Conservation (phyloP, 1,140 invertebrate species). For the Drosophila bipectinata region DNA sequence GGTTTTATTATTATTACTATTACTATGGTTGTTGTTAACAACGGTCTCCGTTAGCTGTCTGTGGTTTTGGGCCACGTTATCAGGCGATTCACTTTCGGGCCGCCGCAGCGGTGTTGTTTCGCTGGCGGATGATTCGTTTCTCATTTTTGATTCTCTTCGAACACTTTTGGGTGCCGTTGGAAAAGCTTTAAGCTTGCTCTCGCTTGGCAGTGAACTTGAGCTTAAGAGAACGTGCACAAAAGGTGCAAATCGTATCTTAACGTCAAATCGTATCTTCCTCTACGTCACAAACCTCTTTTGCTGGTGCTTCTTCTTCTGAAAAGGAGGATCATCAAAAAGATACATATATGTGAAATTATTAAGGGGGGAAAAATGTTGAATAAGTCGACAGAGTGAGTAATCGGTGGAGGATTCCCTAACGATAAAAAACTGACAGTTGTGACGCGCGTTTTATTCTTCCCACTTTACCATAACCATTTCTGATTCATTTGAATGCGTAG, state of each 20-base stretch:
- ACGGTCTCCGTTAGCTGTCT: conserved; percentile 16
- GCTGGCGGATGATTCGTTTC: conserved; percentile 72
- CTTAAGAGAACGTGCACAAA: conserved; percentile 11
- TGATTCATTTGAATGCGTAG: conserved; percentile 2
- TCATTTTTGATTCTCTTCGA: conserved; percentile 61
- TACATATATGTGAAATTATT: conserved; percentile 11
- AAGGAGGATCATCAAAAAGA: conserved; percentile 9
- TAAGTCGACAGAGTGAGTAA: conserved; percentile 51
- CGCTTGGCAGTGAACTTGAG: conserved; percentile 69
- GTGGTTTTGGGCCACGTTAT: conserved; percentile 63
- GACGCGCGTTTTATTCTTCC: conserved; percentile 24
- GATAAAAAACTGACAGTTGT: conserved; percentile 35
- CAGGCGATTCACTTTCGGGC: conserved; percentile 39
- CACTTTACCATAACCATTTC: background rate
- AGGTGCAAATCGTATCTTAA: conserved; percentile 34
- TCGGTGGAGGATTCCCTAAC: conserved; percentile 45
- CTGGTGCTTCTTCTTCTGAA: background rate
- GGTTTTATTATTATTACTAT: conserved; percentile 27
- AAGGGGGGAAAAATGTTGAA: conserved; percentile 23
- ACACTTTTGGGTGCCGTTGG: conserved; percentile 37
- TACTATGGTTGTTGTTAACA: conserved; percentile 22
- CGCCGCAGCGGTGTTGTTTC: conserved; percentile 78
- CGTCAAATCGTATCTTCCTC: background rate
- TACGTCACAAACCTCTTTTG: conserved; percentile 15
- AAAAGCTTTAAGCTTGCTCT: conserved; percentile 44